Evolutionary conservation across 2,888 invertebrate genomes (phyloP), one percentile per base, ranked within the genome.

Genomic region (Drosophila prolongata): DNA sequence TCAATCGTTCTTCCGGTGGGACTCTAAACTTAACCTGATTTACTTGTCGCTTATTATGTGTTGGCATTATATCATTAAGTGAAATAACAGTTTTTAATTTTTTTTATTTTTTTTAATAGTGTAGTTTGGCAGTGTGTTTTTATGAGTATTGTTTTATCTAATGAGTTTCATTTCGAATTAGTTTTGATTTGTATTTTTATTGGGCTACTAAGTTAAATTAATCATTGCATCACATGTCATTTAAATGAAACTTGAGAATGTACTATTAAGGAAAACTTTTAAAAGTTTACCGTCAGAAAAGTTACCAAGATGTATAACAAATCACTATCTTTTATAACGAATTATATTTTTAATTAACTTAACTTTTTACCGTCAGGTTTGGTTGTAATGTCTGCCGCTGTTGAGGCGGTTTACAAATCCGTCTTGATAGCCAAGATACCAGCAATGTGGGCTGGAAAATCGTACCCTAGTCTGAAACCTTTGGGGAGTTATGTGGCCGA

Each of bases 391-490:
- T 97, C 96, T 3, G 94, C 95, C 52, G 95, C 96, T 77, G 94
- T 98, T 54, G 98, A 98, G 90, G 96, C 97, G 90, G 96, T 98
- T 16, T 94, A 96, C 67, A 94, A 95, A 54, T 96, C 97, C 77
- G 96, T 98, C 87, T 93, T 97, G 72, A 95, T 95, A 71, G 96
- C 97, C 5, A 95, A 94, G 92, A 96, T 98, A 80, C 98, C 98
- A 0, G 93, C 93, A 37, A 93, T 96, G 91, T 98, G 98, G 98
- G 95, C 95, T 69, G 94, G 94, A 80, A 95, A 95, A 88, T 98
- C 98, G 9, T 98, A 98, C 92, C 98, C 98, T 1, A 98, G 98
- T 5, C 93, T 98, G 34, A 98, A 98, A 91, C 97, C 98, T 0
- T 93, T 98, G 13, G 97, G 96, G 30, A 96, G 96, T 81, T 98